Percentiles rank a stretch among this genome's conserved stretches.
Conservation (phyloP, 2,113 vertebrate species). For the Ceratotherium simum region DNA sequence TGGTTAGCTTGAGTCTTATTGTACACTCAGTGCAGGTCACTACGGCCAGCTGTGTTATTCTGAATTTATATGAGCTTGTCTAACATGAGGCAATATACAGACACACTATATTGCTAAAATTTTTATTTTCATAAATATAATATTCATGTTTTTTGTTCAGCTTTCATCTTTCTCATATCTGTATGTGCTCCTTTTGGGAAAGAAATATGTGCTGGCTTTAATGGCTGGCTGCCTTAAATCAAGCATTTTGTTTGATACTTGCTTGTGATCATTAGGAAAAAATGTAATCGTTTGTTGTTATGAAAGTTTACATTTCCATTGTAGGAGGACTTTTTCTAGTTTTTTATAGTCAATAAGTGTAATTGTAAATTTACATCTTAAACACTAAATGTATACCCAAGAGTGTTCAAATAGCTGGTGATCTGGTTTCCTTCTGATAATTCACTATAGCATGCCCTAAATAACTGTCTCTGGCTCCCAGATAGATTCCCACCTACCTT, state of each 20-base stretch:
- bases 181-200: neutral
- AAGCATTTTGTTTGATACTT: neutral
- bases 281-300: neutral
- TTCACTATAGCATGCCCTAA: neutral
- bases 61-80: neutral
- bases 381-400: neutral
- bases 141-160: neutral
- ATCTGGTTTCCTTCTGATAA: neutral
- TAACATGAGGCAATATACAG: neutral
- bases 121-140: neutral
- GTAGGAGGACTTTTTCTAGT: neutral
- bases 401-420: neutral
- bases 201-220: neutral
- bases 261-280: neutral
- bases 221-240: neutral
- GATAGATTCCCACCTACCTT: neutral
- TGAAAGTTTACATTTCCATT: neutral
- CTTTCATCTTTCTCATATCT: neutral
- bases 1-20: neutral
- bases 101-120: neutral
- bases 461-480: neutral
- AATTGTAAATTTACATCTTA: neutral
- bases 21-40: fast-evolving
- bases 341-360: neutral
- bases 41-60: neutral